These are phyloP conservation scores for Actinia equina DNA, from an alignment of 64 coral and sea anemone genomes.

Conservation along the genomic window DNA sequence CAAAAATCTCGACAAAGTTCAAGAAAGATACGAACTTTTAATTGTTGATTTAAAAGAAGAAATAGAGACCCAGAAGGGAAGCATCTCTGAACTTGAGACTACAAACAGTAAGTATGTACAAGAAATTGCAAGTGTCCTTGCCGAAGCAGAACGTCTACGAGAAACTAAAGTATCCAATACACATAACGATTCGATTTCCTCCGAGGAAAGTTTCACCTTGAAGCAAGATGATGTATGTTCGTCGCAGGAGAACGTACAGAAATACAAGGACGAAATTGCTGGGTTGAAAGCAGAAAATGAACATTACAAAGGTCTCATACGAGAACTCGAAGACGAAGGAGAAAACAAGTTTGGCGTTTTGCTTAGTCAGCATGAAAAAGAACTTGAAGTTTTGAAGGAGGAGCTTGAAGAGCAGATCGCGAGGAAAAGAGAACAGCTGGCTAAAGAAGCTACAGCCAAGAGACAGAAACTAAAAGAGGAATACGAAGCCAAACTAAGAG, in stretches of 20 bases:
- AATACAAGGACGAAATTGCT: slow-evolving; percentile 51
- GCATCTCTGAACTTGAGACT: slow-evolving; percentile 33
- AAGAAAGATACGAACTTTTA: slow-evolving; percentile 51
- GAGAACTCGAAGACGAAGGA: slow-evolving; percentile 80
- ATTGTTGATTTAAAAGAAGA: slow-evolving; percentile 45
- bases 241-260: slow-evolving; percentile 21
- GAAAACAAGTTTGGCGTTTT: slow-evolving; percentile 83
- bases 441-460: slow-evolving; percentile 73
- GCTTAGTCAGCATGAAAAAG: slow-evolving; percentile 88
- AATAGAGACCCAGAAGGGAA: slow-evolving; percentile 16
- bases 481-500: slow-evolving; percentile 79
- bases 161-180: background rate
- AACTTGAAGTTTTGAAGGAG: slow-evolving; percentile 75
- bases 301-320: slow-evolving; percentile 44
- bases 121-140: slow-evolving; percentile 34
- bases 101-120: slow-evolving; percentile 15
- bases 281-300: slow-evolving; percentile 48
- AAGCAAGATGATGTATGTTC: background rate
- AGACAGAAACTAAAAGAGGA: slow-evolving; percentile 84
- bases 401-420: slow-evolving; percentile 93
- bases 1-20: slow-evolving; percentile 34
- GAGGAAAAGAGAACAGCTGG: slow-evolving; percentile 85
- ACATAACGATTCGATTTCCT: background rate
- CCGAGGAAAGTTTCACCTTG: background rate
- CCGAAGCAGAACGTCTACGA: slow-evolving; percentile 40